Evolutionary conservation across 2,797 vertebrate species (phyloP), one percentile per base, ranked within the genome.

Genomic region (Tokudaia tokunoshimensis): DNA sequence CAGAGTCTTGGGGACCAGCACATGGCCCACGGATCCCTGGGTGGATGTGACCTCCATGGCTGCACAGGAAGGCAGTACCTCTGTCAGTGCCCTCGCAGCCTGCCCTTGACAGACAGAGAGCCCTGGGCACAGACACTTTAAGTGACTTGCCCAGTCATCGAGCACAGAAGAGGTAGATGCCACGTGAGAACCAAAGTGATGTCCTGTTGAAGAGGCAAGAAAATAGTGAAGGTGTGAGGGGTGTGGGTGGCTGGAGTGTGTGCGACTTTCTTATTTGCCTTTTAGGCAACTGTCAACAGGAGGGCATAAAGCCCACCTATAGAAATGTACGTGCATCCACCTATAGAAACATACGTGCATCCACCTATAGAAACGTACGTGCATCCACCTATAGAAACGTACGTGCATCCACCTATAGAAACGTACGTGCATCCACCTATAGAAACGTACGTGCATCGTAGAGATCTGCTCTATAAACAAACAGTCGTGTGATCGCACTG

Each of bases 321-420:
- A 1, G 72, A 61, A n/a, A 61, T 31, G 0, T n/a, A n/a, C n/a
- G n/a, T n/a, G n/a, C n/a, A n/a, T n/a, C n/a, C n/a, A n/a, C n/a
- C n/a, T n/a, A n/a, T n/a, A n/a, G n/a, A n/a, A n/a, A n/a, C n/a
- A n/a, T n/a, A n/a, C n/a, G n/a, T n/a, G n/a, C n/a, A n/a, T n/a
- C n/a, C n/a, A n/a, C n/a, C n/a, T n/a, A n/a, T 0, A 1, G 72
- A 61, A n/a, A 61, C 26, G 0, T 1, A 0, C 3, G 24, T 7
- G 14, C 12, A 67, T 37, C 61, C n/a, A n/a, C n/a, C n/a, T n/a
- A n/a, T 0, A 1, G 72, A 61, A n/a, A 61, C 26, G 0, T 1
- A 0, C 3, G 24, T 7, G 14, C 12, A 67, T 37, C 61, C n/a
- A n/a, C n/a, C n/a, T n/a, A n/a, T 0, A 1, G 72, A 61, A n/a